Conservation (phyloP, 2,888 invertebrate species). For the Griposia aprilina region DNA sequence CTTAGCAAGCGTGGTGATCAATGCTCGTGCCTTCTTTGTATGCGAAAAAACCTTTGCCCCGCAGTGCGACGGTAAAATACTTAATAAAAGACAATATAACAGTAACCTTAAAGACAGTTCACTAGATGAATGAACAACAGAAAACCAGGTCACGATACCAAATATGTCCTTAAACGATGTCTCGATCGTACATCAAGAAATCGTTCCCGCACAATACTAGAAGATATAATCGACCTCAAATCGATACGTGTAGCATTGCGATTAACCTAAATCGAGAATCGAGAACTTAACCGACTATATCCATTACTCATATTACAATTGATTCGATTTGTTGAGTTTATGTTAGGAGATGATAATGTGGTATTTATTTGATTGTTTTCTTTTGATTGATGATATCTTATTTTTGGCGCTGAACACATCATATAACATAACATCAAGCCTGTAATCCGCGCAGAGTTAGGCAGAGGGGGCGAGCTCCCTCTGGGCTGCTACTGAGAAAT, state of each 20-base stretch:
- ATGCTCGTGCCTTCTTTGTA: not conserved
- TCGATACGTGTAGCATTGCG: constrained; percentile 46
- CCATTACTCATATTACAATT: constrained; percentile 49
- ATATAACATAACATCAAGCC: not conserved
- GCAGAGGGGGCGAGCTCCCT: too few species aligned
- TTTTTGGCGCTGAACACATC: not conserved
- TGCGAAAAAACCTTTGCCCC: not conserved
- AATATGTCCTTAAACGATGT: constrained; percentile 33
- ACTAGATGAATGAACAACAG: constrained; percentile 23
- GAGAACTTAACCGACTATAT: constrained; percentile 52
- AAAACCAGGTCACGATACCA: constrained; percentile 31
- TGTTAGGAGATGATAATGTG: constrained; percentile 41
- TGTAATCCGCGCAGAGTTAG: too few species aligned
- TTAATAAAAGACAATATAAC: too few species aligned
- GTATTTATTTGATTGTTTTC: constrained; percentile 34
- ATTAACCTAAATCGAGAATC: constrained; percentile 68
- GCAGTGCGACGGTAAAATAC: not conserved
- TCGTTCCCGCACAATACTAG: constrained; percentile 28
- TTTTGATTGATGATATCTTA: constrained; percentile 47
- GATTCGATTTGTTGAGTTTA: constrained; percentile 53
- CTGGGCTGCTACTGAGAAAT: not conserved
- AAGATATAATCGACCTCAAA: constrained; percentile 51
- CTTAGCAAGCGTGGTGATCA: not conserved
- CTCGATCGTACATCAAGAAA: constrained; percentile 56
- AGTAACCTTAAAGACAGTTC: constrained; percentile 9